A percentile compares a stretch with the other conserved stretches of the same genome.
Evolutionary conservation across 2,797 vertebrate genomes (phyloP).

Genomic region (Melanotaenia parkinsoni): DNA sequence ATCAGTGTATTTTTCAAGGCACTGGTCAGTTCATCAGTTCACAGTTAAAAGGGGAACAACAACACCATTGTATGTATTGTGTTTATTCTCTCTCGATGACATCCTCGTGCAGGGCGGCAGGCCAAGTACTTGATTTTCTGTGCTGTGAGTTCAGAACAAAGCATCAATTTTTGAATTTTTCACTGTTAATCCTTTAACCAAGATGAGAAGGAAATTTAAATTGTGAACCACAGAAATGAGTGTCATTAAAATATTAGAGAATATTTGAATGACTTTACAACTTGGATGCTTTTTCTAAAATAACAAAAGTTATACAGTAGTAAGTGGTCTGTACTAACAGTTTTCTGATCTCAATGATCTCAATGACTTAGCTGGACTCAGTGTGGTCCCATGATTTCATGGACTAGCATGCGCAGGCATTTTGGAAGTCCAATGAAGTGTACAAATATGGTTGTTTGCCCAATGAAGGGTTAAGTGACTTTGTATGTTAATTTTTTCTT

Average conservation of each 20-base stretch:
- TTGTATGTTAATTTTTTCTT: neutral
- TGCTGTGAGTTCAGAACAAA: constrained; percentile 20
- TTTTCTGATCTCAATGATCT: too few species aligned
- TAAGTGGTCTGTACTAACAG: too few species aligned
- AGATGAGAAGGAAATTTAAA: constrained; percentile 7
- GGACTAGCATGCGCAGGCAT: too few species aligned
- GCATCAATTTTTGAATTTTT: neutral
- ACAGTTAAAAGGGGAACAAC: constrained; percentile 45
- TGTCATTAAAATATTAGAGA: too few species aligned
- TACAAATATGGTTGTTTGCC: too few species aligned
- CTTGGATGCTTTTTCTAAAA: too few species aligned
- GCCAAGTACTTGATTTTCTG: constrained; percentile 20
- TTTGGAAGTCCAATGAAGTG: too few species aligned
- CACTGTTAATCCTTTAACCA: constrained; percentile 6
- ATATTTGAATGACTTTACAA: too few species aligned
- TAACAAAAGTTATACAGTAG: too few species aligned
- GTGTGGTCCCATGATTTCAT: too few species aligned
- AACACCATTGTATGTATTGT: constrained; percentile 21
- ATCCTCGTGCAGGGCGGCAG: constrained; percentile 28
- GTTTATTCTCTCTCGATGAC: constrained; percentile 12
- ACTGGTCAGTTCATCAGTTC: constrained; percentile 30
- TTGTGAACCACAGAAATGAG: too few species aligned
- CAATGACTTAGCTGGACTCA: too few species aligned
- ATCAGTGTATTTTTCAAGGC: neutral
- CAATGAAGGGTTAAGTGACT: neutral